phyloP scores from a whole-genome alignment of 2,888 invertebrate genomes.

The Laspeyria flexula region DNA sequence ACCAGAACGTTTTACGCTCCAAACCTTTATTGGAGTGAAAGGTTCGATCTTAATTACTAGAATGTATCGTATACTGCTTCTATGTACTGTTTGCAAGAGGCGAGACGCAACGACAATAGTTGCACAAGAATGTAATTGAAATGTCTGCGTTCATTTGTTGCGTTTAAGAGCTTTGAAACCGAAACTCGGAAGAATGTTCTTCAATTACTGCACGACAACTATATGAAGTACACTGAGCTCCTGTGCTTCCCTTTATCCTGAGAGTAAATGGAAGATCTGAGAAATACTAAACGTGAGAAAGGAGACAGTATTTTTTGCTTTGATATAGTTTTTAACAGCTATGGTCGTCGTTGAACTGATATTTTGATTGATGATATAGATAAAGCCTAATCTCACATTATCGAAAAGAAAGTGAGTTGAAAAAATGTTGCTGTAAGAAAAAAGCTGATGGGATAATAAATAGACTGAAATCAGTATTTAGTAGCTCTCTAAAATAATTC shows the following conservation, averaged over 20 bases:
- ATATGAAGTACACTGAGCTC: not conserved
- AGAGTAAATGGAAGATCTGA: not conserved
- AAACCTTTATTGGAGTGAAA: slow-evolving; percentile 66
- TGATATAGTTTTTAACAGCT: not conserved
- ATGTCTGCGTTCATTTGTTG: slow-evolving; percentile 78
- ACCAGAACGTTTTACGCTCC: slow-evolving; percentile 67
- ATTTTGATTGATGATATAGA: no score
- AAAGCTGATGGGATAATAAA: no score
- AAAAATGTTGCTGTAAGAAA: no score
- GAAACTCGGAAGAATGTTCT: slow-evolving; percentile 18
- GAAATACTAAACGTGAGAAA: not conserved
- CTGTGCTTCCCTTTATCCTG: not conserved
- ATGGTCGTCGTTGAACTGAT: no score
- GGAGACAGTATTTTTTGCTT: not conserved
- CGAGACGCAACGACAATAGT: slow-evolving; percentile 66
- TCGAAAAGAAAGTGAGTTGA: no score
- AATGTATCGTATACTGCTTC: slow-evolving; percentile 47
- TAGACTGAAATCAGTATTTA: no score
- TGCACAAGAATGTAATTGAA: slow-evolving; percentile 83
- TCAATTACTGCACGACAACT: slow-evolving; percentile 15
- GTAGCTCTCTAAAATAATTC: no score
- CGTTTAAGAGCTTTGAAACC: slow-evolving; percentile 55
- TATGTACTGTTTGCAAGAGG: slow-evolving; percentile 44
- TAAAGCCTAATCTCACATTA: no score
- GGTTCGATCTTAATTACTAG: slow-evolving; percentile 64